Conservation (phyloP, 2,888 invertebrate species). For the Drosophila merina region DNA sequence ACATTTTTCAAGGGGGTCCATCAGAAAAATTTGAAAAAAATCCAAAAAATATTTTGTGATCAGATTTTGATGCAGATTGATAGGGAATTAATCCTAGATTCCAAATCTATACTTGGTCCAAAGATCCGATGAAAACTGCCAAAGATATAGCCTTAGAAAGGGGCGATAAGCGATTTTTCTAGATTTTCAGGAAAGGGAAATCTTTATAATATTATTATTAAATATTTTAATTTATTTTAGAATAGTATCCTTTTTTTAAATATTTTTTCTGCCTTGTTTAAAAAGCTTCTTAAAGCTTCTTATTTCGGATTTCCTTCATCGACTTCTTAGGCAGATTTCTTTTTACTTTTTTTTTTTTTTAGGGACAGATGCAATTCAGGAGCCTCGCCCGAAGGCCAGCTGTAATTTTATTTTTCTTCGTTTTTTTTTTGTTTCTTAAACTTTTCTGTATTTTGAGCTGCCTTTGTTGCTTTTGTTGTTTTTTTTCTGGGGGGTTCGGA, state of each 20-base stretch:
- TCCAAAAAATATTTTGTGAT: too few species aligned
- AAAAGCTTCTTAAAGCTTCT: not conserved
- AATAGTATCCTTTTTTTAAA: not conserved
- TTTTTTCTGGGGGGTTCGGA: constrained; percentile 30
- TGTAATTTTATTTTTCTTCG: constrained; percentile 18
- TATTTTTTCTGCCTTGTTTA: not conserved
- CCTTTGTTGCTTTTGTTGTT: not conserved
- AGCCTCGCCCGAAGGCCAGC: constrained; percentile 37
- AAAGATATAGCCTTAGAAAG: too few species aligned
- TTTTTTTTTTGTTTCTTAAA: not conserved
- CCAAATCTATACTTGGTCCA: too few species aligned
- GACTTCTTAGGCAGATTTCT: constrained; percentile 20
- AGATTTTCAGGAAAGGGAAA: too few species aligned
- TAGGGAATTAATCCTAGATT: too few species aligned
- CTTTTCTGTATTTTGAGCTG: not conserved
- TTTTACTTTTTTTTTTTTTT: not conserved
- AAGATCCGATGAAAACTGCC: too few species aligned
- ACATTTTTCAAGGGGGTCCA: too few species aligned
- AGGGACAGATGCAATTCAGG: constrained; percentile 32
- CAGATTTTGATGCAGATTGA: too few species aligned
- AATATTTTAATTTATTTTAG: not conserved
- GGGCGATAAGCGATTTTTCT: too few species aligned
- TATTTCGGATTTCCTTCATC: not conserved
- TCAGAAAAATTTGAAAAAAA: too few species aligned
- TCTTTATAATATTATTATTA: not conserved